These are phyloP conservation scores for Ectropis crepuscularia DNA, from an alignment of 2,888 invertebrate genomes.

Conservation along the genomic window DNA sequence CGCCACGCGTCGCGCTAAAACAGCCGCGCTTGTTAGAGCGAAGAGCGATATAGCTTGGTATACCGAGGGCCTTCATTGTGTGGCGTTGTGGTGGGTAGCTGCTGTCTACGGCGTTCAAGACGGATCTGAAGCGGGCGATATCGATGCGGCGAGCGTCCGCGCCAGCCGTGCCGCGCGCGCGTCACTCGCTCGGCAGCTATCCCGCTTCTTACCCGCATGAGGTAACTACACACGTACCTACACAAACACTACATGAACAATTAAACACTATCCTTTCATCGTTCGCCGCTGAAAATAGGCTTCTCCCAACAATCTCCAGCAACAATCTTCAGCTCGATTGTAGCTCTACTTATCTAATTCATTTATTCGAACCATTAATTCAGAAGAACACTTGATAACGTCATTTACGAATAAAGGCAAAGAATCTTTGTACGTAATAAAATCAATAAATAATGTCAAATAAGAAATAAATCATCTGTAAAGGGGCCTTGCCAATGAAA, in stretches of 20 bases:
- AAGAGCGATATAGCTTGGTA: constrained; percentile 35
- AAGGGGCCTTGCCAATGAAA: too few relatives aligned
- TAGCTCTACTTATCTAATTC: too few relatives aligned
- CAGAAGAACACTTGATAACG: too few relatives aligned
- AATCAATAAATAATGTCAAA: too few relatives aligned
- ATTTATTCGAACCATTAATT: too few relatives aligned
- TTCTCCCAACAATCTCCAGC: too few relatives aligned
- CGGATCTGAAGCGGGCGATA: constrained; percentile 86
- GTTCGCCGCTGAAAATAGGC: too few relatives aligned
- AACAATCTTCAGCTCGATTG: too few relatives aligned
- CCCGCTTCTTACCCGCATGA: constrained; percentile 73
- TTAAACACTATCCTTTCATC: too few relatives aligned
- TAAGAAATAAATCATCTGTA: too few relatives aligned
- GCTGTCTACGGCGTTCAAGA: constrained; percentile 91
- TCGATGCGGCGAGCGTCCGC: constrained; percentile 75
- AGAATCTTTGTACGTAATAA: too few relatives aligned
- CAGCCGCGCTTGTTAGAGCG: constrained; percentile 20
- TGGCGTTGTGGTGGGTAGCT: constrained; percentile 83
- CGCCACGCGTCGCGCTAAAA: constrained; percentile 2
- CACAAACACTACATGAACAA: neutral
- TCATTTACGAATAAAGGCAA: too few relatives aligned
- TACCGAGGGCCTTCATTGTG: constrained; percentile 44
- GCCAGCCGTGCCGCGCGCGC: constrained; percentile 71
- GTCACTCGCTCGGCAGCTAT: constrained; percentile 72
- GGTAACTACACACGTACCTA: constrained; percentile 63